Percentiles rank a stretch among this genome's conserved stretches.
Conservation (phyloP, 2,888 invertebrate species). For the Drosophila mimetica region DNA sequence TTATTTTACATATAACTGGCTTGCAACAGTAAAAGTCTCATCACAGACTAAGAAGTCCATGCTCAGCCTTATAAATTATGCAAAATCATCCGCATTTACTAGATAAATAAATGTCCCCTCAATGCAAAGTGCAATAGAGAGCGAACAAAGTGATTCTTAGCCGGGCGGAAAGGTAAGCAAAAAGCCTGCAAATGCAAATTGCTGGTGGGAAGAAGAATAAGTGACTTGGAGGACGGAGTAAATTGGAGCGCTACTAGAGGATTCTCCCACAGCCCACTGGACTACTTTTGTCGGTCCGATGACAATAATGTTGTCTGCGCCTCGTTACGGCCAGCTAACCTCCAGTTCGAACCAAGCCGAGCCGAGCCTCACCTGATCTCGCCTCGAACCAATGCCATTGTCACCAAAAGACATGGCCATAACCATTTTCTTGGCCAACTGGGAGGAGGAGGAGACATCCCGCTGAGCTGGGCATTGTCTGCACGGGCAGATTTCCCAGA, state of each 20-base stretch:
- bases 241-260: constrained; percentile 45
- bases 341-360: neutral
- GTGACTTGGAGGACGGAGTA: constrained; percentile 20
- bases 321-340: constrained; percentile 31
- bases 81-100: constrained; percentile 43
- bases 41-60: neutral
- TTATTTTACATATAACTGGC: neutral
- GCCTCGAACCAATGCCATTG: constrained; percentile 62
- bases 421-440: constrained; percentile 68
- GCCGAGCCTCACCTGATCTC: constrained; percentile 1
- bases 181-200: constrained; percentile 31
- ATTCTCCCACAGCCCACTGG: constrained; percentile 52
- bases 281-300: constrained; percentile 43
- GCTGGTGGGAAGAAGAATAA: constrained; percentile 36
- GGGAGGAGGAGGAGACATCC: constrained; percentile 15
- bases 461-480: constrained; percentile 47
- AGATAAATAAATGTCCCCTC: constrained; percentile 33
- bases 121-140: constrained; percentile 28
- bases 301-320: constrained; percentile 51
- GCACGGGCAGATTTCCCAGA: constrained; percentile 73
- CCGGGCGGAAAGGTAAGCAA: neutral
- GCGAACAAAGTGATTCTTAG: constrained; percentile 20
- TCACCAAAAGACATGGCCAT: constrained; percentile 56
- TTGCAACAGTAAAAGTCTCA: constrained; percentile 7
- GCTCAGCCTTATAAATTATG: constrained; percentile 20